phyloP scores from a whole-genome alignment of 2,113 vertebrate species.

The Phodopus roborovskii region DNA sequence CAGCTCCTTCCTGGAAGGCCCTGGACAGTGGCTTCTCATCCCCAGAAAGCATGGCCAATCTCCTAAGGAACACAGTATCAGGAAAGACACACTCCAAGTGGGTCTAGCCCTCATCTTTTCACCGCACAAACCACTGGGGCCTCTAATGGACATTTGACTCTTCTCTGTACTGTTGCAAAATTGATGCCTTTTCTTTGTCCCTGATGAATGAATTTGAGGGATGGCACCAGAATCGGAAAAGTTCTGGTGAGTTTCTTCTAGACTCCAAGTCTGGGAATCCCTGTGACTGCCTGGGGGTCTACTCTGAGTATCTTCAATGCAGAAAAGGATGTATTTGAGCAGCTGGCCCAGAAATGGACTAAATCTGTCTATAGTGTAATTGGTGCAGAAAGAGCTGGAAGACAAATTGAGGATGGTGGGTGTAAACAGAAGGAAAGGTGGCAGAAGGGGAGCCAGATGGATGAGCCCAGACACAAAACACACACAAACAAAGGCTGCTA shows the following conservation, averaged over 20 bases:
- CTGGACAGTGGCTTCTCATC: fast-evolving
- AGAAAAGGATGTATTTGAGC: slow-evolving; percentile 54
- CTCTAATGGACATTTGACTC: background rate
- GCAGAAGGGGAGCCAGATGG: slow-evolving; percentile 71
- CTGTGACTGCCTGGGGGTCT: background rate
- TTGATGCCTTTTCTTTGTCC: background rate
- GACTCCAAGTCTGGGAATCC: slow-evolving; percentile 39
- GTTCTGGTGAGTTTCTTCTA: background rate
- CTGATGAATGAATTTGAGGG: background rate
- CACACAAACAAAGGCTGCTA: slow-evolving; percentile 41
- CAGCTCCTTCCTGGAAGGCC: fast-evolving
- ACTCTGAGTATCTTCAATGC: slow-evolving; percentile 13
- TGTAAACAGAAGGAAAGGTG: slow-evolving; percentile 60
- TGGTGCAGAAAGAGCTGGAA: slow-evolving; percentile 57
- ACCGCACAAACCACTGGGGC: fast-evolving
- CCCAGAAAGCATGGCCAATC: too few relatives aligned
- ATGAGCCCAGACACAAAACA: slow-evolving; percentile 47
- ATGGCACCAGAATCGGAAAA: background rate
- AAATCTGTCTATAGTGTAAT: slow-evolving; percentile 66
- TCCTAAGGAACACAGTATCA: fast-evolving
- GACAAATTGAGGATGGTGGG: slow-evolving; percentile 58
- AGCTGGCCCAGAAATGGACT: slow-evolving; percentile 63
- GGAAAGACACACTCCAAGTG: background rate
- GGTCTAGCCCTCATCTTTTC: background rate
- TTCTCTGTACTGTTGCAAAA: background rate